Conservation (phyloP, 2,113 vertebrate genomes). For the Emydocephalus ijimae region DNA sequence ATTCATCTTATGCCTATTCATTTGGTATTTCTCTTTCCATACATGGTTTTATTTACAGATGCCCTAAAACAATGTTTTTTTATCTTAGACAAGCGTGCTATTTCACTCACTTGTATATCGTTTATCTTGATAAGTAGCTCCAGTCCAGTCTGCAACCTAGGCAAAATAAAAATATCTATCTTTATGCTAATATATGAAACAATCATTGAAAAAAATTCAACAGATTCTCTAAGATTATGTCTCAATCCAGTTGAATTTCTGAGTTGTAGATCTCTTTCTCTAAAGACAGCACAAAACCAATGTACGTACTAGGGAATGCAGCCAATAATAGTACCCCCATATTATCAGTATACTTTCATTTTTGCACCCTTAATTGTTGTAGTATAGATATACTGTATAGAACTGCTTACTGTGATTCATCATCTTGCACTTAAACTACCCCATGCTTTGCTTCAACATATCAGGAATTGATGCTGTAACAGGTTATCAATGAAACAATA, state of each 20-base stretch:
- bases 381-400: neutral
- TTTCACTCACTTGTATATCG: slow-evolving; percentile 91
- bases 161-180: slow-evolving; percentile 9
- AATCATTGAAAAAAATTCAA: rapidly evolving
- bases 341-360: neutral
- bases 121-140: slow-evolving; percentile 97
- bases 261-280: neutral
- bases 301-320: too few species aligned
- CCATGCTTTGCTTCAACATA: neutral
- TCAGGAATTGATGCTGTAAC: neutral
- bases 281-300: neutral
- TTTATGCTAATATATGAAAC: neutral
- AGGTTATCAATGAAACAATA: neutral
- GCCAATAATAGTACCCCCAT: neutral
- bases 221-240: neutral
- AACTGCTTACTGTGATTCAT: neutral
- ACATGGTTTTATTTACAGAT: neutral
- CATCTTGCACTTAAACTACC: neutral
- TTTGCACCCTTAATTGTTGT: neutral
- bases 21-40: neutral
- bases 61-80: neutral
- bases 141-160: slow-evolving; percentile 97
- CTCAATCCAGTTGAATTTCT: neutral
- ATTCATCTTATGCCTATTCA: neutral
- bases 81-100: neutral